Percentiles rank a stretch among this genome's conserved stretches.
Evolutionary conservation across 2,113 vertebrate genomes (phyloP).

Genomic region (Forbesichthys agassizii): DNA sequence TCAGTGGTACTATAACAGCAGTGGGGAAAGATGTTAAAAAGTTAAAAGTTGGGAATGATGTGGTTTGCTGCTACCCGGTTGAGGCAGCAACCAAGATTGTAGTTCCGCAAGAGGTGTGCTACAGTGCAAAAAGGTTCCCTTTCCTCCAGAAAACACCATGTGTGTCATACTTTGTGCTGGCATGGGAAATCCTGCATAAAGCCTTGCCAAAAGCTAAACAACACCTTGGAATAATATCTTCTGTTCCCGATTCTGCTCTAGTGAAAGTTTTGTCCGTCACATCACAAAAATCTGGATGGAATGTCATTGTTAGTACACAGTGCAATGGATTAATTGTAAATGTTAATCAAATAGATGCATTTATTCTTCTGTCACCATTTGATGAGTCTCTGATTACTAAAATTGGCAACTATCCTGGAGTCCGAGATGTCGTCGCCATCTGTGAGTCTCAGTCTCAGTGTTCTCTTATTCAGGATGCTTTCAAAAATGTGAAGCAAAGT

Average conservation of each 20-base stretch:
- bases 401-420: constrained; percentile 50
- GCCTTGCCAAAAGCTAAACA: constrained; percentile 69
- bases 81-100: constrained; percentile 71
- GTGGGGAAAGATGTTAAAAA: constrained; percentile 77
- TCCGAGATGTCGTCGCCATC: constrained; percentile 75
- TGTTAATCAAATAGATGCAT: constrained; percentile 62
- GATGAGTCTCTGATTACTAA: constrained; percentile 55
- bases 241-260: constrained; percentile 75
- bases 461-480: constrained; percentile 40
- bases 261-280: constrained; percentile 72
- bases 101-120: constrained; percentile 78
- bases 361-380: constrained; percentile 78
- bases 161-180: constrained; percentile 81
- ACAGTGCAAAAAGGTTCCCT: constrained; percentile 72
- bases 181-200: constrained; percentile 79
- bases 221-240: constrained; percentile 75
- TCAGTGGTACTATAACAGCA: constrained; percentile 81
- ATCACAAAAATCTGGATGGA: constrained; percentile 77
- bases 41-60: constrained; percentile 81
- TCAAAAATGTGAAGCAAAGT: constrained; percentile 59
- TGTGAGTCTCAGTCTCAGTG: constrained; percentile 59
- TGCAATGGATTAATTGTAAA: constrained; percentile 38
- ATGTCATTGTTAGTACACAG: constrained; percentile 58
- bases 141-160: constrained; percentile 78
- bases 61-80: constrained; percentile 82